phyloP scores from a whole-genome alignment of 2,113 vertebrate genomes.

The Podilymbus podiceps region DNA sequence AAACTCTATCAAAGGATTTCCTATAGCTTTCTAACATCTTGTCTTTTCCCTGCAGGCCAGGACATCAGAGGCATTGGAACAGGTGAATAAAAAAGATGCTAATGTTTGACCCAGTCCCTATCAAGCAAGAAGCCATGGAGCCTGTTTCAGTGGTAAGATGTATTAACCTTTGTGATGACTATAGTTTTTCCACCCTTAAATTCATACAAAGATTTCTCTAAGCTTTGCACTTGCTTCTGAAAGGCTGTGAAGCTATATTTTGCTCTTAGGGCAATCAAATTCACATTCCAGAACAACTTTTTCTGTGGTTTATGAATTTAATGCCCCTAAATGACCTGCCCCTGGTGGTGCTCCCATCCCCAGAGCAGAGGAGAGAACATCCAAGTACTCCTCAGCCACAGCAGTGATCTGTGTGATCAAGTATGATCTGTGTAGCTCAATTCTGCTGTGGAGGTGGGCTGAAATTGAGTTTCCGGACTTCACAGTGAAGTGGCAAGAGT shows the following conservation, averaged over 20 bases:
- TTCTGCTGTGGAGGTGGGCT: not conserved
- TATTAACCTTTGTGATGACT: not conserved
- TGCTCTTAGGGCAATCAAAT: not conserved
- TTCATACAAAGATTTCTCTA: not conserved
- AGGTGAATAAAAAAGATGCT: constrained; percentile 84
- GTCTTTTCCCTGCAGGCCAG: constrained; percentile 22
- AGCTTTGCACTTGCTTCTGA: not conserved
- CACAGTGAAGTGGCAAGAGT: not conserved
- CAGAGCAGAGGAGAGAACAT: not conserved
- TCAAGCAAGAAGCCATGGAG: constrained; percentile 92
- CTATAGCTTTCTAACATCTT: not conserved
- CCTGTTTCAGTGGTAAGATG: constrained; percentile 84
- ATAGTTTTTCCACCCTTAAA: not conserved
- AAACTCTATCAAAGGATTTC: not conserved
- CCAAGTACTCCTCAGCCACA: not conserved
- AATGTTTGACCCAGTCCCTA: constrained; percentile 92
- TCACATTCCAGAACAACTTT: not conserved
- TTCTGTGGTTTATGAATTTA: not conserved
- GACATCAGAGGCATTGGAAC: constrained; percentile 42
- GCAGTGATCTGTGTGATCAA: too few relatives aligned
- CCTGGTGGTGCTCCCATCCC: not conserved
- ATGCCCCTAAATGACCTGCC: not conserved
- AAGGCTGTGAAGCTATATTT: not conserved
- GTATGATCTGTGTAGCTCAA: not conserved
- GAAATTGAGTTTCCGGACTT: not conserved